Base-by-base conservation (phyloP, 2,113 vertebrate species). In the Falcunculus frontatus region DNA sequence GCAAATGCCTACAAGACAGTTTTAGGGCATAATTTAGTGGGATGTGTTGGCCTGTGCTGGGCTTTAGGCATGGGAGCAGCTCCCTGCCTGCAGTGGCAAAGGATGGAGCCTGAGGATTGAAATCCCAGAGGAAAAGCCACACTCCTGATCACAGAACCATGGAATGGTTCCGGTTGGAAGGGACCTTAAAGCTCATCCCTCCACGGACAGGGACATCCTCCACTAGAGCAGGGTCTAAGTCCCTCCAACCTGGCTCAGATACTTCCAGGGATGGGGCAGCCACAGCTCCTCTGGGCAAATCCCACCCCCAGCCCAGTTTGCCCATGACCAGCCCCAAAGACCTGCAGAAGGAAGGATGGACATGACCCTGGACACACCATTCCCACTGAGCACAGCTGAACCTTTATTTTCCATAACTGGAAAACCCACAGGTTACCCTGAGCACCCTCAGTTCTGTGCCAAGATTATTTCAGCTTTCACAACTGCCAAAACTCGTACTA, bases 321-420 rank as follows among this genome's bases (percentile, higher is more conserved):
- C 37, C 63, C 1, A 1, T 4, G 10, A 4, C 26, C 16, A 1
- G 33, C 4, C 50, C 6, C 42, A 5, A 4, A 27, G 35, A 8
- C 2, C 0, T 1, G 59, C 20, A 25, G 49, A 12, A 18, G 29
- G 49, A 30, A 19, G 5, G 1, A 32, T 9, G 55, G 70, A 35
- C 41, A 2, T 1, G 5, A 29, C 16, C 14, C 46, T 10, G 10
- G 26, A 16, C 25, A 32, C 64, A 13, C 7, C 6, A 26, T 8
- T 27, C 5, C 0, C 32, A 22, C 44, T 35, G 37, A 42, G 18
- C 18, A 16, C 46, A 35, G 10, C 13, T 3, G 32, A 74, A 25
- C 42, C 56, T 50, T 0, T 44, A 4, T n/a, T 69, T 74, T 26
- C 49, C 26, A 25, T 5, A 41, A 33, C 13, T 50, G 37, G 59